phyloP scores from a whole-genome alignment of 2,113 vertebrate genomes.

The Albula glossodonta region DNA sequence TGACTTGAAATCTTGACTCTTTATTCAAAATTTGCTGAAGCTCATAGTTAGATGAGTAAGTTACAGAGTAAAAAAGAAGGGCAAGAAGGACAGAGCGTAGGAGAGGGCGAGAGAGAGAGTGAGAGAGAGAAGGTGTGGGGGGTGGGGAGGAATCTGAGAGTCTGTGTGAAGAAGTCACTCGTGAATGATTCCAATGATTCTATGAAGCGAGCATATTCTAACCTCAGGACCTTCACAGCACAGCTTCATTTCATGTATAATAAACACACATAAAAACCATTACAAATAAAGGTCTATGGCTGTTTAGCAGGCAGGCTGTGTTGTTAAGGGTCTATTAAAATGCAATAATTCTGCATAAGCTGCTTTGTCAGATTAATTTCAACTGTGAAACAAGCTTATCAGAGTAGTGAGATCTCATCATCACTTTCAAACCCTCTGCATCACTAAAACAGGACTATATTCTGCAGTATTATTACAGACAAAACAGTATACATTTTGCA shows the following conservation, averaged over 20 bases:
- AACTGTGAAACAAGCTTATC: slow-evolving; percentile 16
- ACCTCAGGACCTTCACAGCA: background rate
- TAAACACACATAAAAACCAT: background rate
- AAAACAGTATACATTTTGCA: background rate
- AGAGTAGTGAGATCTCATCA: slow-evolving; percentile 7
- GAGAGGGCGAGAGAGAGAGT: background rate
- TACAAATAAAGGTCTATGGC: background rate
- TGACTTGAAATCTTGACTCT: too few relatives aligned
- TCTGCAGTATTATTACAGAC: background rate
- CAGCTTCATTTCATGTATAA: background rate
- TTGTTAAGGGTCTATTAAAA: background rate
- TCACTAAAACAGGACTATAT: background rate
- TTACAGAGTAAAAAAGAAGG: background rate
- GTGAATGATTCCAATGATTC: background rate
- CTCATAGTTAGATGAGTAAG: too few relatives aligned
- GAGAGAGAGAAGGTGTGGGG: background rate
- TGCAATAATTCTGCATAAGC: slow-evolving; percentile 14
- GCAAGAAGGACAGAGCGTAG: background rate
- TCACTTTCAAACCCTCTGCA: background rate
- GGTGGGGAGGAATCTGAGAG: too few relatives aligned
- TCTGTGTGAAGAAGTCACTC: background rate
- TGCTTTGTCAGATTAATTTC: background rate
- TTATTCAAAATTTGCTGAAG: too few relatives aligned
- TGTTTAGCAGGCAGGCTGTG: background rate
- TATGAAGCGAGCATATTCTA: background rate